phyloP scores from a whole-genome alignment of 2,888 invertebrate genomes.

The Lasioglossum figueresi region DNA sequence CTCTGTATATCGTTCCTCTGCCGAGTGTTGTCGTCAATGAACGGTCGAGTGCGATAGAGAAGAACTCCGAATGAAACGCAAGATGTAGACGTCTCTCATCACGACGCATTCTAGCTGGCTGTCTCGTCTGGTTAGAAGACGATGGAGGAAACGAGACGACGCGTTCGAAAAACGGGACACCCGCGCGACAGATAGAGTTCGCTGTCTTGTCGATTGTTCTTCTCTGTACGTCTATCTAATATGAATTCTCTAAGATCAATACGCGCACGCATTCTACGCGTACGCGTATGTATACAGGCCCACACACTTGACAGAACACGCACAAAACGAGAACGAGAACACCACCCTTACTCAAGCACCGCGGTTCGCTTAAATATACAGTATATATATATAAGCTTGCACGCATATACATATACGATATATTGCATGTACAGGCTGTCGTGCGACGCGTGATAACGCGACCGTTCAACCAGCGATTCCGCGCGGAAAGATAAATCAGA shows the following conservation, averaged over 20 bases:
- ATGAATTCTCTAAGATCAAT: conserved; percentile 26
- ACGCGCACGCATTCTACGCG: conserved; percentile 25
- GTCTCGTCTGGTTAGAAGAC: conserved; percentile 18
- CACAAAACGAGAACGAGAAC: conserved; percentile 71
- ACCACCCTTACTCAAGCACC: conserved; percentile 69
- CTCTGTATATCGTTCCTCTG: not conserved
- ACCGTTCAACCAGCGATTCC: not conserved
- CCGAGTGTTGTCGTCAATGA: not conserved
- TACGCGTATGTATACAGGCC: conserved; percentile 28
- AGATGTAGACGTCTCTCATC: not conserved
- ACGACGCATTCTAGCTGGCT: not conserved
- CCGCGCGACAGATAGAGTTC: conserved; percentile 43
- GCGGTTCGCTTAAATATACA: conserved; percentile 49
- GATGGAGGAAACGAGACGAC: conserved; percentile 48
- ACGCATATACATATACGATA: conserved; percentile 11
- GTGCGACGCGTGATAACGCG: conserved; percentile 8
- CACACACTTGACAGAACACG: conserved; percentile 66
- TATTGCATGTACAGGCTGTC: not conserved
- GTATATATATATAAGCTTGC: conserved; percentile 3
- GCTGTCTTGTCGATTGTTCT: conserved; percentile 52
- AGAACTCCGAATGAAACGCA: not conserved
- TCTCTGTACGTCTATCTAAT: conserved; percentile 67
- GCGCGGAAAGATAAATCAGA: not conserved
- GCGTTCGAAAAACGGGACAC: conserved; percentile 32
- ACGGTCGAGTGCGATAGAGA: not conserved